Conservation (phyloP, 2,797 vertebrate genomes). For the Etheostoma perlongum region DNA sequence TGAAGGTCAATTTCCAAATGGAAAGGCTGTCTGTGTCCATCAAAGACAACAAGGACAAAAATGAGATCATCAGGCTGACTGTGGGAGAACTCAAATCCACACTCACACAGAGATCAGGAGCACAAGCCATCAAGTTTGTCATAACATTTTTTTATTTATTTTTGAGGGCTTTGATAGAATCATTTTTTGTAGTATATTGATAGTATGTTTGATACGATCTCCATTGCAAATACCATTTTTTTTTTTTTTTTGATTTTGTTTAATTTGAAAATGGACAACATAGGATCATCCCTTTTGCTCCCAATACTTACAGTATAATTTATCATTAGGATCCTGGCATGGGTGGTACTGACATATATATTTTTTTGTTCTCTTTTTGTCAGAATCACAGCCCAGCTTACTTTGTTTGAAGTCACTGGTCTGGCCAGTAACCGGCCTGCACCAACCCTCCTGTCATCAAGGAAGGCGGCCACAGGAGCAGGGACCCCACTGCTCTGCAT, state of each 20-base stretch:
- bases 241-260: too few relatives aligned
- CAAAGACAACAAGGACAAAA: conserved; percentile 88
- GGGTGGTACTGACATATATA: conserved; percentile 16
- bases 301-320: neutral
- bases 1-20: conserved; percentile 93
- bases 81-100: conserved; percentile 89
- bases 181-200: too few relatives aligned
- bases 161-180: neutral
- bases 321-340: conserved; percentile 1
- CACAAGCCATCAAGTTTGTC: conserved; percentile 93
- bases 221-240: neutral
- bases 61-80: conserved; percentile 90
- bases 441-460: conserved; percentile 91
- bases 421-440: conserved; percentile 80
- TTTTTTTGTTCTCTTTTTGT: conserved; percentile 12
- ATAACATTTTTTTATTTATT: neutral
- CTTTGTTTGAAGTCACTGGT: conserved; percentile 92
- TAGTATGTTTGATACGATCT: neutral
- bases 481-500: conserved; percentile 88
- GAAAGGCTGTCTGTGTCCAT: conserved; percentile 90
- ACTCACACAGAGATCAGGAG: conserved; percentile 94
- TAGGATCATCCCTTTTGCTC: neutral
- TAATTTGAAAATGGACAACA: neutral
- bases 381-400: conserved; percentile 91
- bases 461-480: conserved; percentile 81